A percentile compares a stretch with the other conserved stretches of the same genome.
phyloP scores from a whole-genome alignment of 2,113 vertebrate genomes.

The Nansenia antarctica region DNA sequence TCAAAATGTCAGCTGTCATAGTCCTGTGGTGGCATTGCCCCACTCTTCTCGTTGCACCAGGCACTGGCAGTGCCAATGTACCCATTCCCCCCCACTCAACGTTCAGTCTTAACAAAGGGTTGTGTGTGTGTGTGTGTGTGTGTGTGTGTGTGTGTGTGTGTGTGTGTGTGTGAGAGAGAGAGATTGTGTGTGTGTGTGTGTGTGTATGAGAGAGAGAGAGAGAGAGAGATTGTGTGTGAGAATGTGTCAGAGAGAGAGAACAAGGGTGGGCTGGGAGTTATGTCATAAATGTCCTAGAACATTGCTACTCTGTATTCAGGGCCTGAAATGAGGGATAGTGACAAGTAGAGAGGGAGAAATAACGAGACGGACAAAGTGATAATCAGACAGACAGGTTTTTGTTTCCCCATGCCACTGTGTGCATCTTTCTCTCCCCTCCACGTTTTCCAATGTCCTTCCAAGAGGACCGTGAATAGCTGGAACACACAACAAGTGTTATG shows the following conservation, averaged over 20 bases:
- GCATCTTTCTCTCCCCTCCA: background rate
- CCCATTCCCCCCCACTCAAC: no score
- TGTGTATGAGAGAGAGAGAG: background rate
- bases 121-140: no score
- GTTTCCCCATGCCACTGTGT: background rate
- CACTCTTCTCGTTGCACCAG: background rate
- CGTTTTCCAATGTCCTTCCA: no score
- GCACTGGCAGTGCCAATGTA: background rate
- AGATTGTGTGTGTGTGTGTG: slow-evolving; percentile 11
- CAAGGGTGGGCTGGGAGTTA: background rate
- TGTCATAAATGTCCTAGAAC: slow-evolving; percentile 19
- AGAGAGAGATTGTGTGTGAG: background rate
- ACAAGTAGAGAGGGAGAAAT: background rate
- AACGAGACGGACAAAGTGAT: background rate
- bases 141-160: background rate
- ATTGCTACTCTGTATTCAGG: slow-evolving; percentile 13
- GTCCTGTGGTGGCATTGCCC: background rate
- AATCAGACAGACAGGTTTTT: background rate
- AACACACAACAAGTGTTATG: no score
- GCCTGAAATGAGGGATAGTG: background rate
- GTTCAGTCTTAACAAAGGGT: no score
- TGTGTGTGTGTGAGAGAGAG: background rate
- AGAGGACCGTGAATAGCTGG: background rate
- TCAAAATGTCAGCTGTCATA: background rate
- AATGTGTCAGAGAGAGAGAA: background rate